A percentile compares a stretch with the other conserved stretches of the same genome.
Conservation (phyloP, 2,797 vertebrate genomes). For the Cossypha caffra region DNA sequence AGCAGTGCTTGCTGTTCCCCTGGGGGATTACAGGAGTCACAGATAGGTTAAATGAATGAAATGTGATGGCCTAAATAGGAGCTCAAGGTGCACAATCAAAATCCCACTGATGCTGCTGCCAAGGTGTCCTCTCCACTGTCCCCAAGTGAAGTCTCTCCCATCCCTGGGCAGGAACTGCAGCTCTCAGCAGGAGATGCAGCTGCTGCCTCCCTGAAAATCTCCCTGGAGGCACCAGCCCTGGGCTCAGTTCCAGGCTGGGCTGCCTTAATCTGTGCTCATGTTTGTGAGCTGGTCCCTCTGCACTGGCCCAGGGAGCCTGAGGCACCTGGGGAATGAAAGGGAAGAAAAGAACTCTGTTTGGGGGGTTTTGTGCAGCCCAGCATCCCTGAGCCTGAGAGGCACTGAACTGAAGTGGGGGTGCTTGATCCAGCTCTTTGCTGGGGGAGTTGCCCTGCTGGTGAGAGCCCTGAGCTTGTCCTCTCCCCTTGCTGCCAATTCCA, state of each 20-base stretch:
- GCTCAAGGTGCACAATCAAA: neutral
- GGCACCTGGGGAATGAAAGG: neutral
- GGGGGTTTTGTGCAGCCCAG: neutral
- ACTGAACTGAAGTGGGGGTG: too few relatives aligned
- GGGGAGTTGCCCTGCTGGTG: neutral
- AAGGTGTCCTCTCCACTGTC: neutral
- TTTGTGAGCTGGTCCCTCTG: fast-evolving
- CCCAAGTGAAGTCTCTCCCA: neutral
- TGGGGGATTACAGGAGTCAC: neutral
- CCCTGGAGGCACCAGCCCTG: neutral
- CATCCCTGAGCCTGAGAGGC: neutral
- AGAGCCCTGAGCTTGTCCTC: neutral
- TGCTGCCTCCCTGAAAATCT: neutral
- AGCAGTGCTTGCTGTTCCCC: neutral
- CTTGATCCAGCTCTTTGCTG: neutral
- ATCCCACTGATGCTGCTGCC: neutral
- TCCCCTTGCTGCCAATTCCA: fast-evolving
- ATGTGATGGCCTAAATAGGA: neutral
- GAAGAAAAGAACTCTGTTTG: neutral
- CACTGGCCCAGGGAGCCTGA: fast-evolving
- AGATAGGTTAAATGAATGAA: neutral
- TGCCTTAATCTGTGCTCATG: fast-evolving
- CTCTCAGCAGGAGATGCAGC: neutral
- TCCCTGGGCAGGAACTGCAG: neutral
- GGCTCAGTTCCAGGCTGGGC: neutral